Evolutionary conservation across 23 tunicate species (phyloP).

Genomic region (Aplidium turbinatum): DNA sequence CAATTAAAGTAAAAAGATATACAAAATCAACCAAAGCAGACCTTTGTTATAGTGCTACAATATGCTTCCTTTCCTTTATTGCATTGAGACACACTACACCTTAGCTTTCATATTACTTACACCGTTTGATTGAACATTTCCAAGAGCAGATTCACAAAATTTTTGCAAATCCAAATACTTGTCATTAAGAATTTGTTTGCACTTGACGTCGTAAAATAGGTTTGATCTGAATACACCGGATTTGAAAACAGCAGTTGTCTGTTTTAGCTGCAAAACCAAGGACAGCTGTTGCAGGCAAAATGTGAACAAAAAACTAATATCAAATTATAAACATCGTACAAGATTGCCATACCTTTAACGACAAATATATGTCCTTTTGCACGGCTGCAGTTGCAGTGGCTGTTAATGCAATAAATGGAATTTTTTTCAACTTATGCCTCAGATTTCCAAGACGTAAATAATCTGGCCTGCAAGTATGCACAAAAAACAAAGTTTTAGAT

Average conservation of each 20-base stretch:
- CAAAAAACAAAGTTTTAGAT: too few species aligned
- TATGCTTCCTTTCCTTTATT: too few species aligned
- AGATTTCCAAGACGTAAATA: constrained; percentile 52
- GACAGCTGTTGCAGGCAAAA: too few species aligned
- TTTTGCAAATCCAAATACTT: constrained; percentile 57
- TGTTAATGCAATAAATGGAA: constrained; percentile 88
- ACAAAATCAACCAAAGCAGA: too few species aligned
- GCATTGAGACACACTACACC: too few species aligned
- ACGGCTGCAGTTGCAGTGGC: constrained; percentile 91
- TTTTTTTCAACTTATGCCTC: constrained; percentile 34
- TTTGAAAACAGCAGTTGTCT: constrained; percentile 46
- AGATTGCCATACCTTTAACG: constrained; percentile 25
- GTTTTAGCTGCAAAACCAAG: constrained; percentile 35
- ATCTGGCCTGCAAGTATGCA: constrained; percentile 62
- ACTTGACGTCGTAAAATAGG: constrained; percentile 73
- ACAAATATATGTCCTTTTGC: constrained; percentile 56
- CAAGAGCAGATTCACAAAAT: constrained; percentile 54
- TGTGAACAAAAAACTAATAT: neutral
- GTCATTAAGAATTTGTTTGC: constrained; percentile 64
- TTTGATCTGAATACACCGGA: constrained; percentile 74
- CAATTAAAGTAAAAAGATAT: too few species aligned
- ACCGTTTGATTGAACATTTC: constrained; percentile 41
- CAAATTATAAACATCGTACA: neutral
- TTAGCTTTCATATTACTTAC: constrained; percentile 48
- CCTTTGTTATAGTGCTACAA: too few species aligned